Evolutionary conservation across 2,113 vertebrate genomes (phyloP), one percentile per base, ranked within the genome.

Genomic region (Onychostoma macrolepis): DNA sequence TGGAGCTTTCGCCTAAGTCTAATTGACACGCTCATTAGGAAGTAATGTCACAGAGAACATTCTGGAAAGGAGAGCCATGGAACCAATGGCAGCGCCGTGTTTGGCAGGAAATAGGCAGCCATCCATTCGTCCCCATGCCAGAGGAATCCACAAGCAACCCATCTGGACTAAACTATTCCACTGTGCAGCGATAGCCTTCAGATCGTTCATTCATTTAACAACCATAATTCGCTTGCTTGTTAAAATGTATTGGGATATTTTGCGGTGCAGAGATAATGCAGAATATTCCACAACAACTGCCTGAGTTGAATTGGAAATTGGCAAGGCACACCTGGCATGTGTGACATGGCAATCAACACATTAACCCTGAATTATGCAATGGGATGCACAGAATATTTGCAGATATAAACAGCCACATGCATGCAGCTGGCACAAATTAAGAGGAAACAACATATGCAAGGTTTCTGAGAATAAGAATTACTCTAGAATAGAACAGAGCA

Each of bases 31-130:
- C 71, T 43, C 75, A 85, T 87, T 88, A 89, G 85, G 85, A 87
- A 89, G 76, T 80, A 75, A 88, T 88, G 91, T 90, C 84, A 88
- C 48, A 72, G 86, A 84, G 78, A 77, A 86, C 83, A 80, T 48
- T 87, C 83, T 91, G 89, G 89, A 88, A 85, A 72, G 43, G 53
- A 38, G n/a, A 63, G 30, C 50, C 13, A 50, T 75, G 26, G 72
- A 85, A 78, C 36, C 65, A 80, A 43, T 53, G 86, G 63, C 81
- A 79, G 86, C 2, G 21, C 58, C 41, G 41, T 17, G 80, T 84
- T 85, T 90, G 88, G 88, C 88, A 90, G 84, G 79, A 83, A 80
- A 78, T 21, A 74, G 80, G 43, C 88, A 83, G 72, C 28, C 65
- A 28, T 56, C 79, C 79, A 87, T 74, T 41, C 53, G 30, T 82